Conservation (phyloP, 2,797 vertebrate genomes). For the Gila robusta region DNA sequence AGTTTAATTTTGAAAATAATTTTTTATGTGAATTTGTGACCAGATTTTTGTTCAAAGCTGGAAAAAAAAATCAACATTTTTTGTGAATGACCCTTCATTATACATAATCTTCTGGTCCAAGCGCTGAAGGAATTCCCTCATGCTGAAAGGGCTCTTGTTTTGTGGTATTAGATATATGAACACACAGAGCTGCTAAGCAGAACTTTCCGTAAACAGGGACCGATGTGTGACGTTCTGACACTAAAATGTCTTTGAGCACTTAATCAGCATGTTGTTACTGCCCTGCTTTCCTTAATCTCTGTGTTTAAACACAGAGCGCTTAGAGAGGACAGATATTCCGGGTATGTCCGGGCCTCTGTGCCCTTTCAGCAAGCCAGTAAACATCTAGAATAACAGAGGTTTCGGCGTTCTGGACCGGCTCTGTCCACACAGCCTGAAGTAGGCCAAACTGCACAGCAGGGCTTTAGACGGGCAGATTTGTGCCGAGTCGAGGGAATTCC, state of each 20-base stretch:
- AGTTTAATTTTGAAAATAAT: not conserved
- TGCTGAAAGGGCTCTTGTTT: conserved; percentile 21
- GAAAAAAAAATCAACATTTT: not conserved
- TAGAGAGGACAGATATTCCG: conserved; percentile 74
- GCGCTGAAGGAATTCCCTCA: conserved; percentile 2
- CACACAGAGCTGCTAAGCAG: not conserved
- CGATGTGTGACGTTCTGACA: conserved; percentile 7
- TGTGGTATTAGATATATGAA: not conserved
- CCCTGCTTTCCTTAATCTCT: conserved; percentile 74
- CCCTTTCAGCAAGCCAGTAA: conserved; percentile 68
- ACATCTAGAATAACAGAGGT: conserved; percentile 75
- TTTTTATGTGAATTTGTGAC: not conserved
- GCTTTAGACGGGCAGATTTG: conserved; percentile 74
- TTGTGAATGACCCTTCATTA: not conserved
- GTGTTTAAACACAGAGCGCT: conserved; percentile 71
- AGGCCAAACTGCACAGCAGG: conserved; percentile 74
- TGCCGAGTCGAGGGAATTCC: conserved; percentile 76
- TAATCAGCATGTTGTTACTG: conserved; percentile 71
- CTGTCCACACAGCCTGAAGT: conserved; percentile 74
- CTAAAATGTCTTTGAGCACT: conserved; percentile 30
- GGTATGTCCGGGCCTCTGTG: conserved; percentile 73
- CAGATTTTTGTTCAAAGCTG: not conserved
- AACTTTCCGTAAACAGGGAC: conserved; percentile 35
- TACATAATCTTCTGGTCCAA: not conserved
- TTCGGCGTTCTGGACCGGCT: conserved; percentile 61